Evolutionary conservation across 2,888 invertebrate species (phyloP).

Genomic region (Brassicogethes aeneus): DNA sequence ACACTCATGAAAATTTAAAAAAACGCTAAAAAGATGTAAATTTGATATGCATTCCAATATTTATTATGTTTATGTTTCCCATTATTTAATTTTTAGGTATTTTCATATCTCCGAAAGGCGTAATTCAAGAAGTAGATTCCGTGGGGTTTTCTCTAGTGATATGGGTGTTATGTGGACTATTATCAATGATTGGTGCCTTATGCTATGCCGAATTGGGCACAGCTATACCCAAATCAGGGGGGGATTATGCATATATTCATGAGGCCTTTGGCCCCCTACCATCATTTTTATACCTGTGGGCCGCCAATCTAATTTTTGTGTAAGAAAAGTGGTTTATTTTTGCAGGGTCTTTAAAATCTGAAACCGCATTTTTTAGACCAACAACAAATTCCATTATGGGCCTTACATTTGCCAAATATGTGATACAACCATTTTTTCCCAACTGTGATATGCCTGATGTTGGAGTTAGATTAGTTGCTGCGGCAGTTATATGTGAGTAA

Average conservation of each 20-base stretch:
- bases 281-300: constrained; percentile 93
- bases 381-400: constrained; percentile 96
- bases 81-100: constrained; percentile 72
- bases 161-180: constrained; percentile 80
- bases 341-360: neutral
- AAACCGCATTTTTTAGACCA: constrained; percentile 52
- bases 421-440: constrained; percentile 80
- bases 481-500: constrained; percentile 69
- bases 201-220: constrained; percentile 95
- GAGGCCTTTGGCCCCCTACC: constrained; percentile 87
- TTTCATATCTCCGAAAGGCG: constrained; percentile 92
- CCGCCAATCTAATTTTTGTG: constrained; percentile 94
- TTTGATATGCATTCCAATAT: too few species aligned
- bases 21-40: too few species aligned
- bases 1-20: too few species aligned
- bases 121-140: constrained; percentile 81
- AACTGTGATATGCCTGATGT: constrained; percentile 62
- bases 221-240: constrained; percentile 85
- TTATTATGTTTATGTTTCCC: too few species aligned
- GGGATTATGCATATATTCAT: constrained; percentile 93
- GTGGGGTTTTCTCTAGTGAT: constrained; percentile 80
- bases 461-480: constrained; percentile 67
- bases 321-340: constrained; percentile 45
- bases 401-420: constrained; percentile 87
- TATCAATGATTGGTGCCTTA: constrained; percentile 89